phyloP scores from a whole-genome alignment of 2,113 vertebrate genomes.

The Vidua macroura region DNA sequence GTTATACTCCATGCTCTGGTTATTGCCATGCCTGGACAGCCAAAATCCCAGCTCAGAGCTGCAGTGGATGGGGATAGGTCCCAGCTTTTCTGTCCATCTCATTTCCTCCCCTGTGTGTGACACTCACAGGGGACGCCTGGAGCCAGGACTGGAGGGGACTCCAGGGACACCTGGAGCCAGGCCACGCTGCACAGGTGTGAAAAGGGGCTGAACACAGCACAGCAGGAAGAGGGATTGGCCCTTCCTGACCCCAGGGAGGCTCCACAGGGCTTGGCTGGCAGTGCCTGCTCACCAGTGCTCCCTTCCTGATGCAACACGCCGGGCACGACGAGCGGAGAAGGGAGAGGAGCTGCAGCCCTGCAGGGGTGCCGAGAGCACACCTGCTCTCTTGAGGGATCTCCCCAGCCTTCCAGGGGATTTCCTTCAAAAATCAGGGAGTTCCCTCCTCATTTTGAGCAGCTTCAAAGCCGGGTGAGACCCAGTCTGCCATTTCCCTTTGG shows the following conservation, averaged over 20 bases:
- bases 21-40: not conserved
- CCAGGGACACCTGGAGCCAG: not conserved
- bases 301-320: not conserved
- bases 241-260: not conserved
- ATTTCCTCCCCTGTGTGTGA: not conserved
- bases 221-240: rapidly evolving
- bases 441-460: not conserved
- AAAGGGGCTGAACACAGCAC: not conserved
- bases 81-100: not conserved
- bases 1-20: not conserved
- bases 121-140: not conserved
- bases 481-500: not conserved
- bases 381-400: not conserved
- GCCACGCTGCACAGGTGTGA: not conserved
- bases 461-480: not conserved
- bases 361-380: not conserved
- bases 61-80: not conserved
- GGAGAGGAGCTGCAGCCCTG: not conserved
- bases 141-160: not conserved
- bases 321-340: rapidly evolving
- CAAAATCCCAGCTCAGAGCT: not conserved
- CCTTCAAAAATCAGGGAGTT: not conserved
- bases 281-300: not conserved
- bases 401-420: not conserved
- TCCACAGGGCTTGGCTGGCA: not conserved